Evolutionary conservation across 2,113 vertebrate species (phyloP).

Genomic region (Pelvicachromis taeniatus): DNA sequence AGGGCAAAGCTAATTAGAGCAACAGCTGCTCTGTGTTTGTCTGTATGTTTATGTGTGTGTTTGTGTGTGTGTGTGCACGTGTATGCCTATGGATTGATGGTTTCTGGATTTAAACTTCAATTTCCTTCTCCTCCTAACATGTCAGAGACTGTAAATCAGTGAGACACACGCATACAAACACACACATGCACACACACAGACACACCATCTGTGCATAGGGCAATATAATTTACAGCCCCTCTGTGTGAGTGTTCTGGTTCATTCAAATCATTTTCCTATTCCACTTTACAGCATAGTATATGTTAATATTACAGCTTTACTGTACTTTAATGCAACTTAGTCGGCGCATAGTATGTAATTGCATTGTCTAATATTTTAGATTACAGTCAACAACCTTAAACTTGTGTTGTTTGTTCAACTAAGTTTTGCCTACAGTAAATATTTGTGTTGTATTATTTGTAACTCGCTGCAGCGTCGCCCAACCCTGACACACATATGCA

Average conservation of each 20-base stretch:
- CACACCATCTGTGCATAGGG: conserved; percentile 44
- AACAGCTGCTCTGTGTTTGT: conserved; percentile 46
- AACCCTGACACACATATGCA: neutral
- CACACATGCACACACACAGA: neutral
- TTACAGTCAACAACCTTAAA: neutral
- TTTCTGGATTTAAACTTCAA: conserved; percentile 51
- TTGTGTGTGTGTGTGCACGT: neutral
- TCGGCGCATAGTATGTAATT: neutral
- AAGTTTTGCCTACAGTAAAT: conserved; percentile 2
- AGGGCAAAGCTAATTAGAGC: conserved; percentile 66
- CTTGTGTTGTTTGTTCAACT: neutral
- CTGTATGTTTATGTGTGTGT: conserved; percentile 11
- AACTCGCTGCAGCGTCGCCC: neutral
- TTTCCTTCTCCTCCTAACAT: conserved; percentile 56
- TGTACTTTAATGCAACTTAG: neutral
- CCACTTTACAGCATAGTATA: conserved; percentile 21
- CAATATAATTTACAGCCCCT: conserved; percentile 42
- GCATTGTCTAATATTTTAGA: neutral
- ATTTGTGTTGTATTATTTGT: conserved; percentile 1
- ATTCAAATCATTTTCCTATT: conserved; percentile 51
- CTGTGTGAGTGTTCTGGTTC: conserved; percentile 14
- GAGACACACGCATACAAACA: conserved; percentile 8
- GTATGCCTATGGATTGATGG: conserved; percentile 34
- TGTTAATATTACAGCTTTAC: neutral
- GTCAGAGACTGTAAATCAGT: conserved; percentile 58